Conservation (phyloP, 2,888 invertebrate species). For the Bellardia bayeri region DNA sequence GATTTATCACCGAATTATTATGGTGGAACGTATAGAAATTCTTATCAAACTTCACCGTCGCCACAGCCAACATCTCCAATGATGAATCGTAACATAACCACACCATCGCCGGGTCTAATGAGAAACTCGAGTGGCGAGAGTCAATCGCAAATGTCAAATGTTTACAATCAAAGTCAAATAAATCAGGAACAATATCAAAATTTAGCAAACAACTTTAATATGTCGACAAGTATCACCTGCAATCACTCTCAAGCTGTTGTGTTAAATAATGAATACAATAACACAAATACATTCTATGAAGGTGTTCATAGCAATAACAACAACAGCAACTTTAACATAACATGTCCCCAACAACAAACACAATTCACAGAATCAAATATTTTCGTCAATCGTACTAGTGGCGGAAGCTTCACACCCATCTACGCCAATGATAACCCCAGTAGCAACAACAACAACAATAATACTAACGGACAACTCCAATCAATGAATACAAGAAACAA, state of each 20-base stretch:
- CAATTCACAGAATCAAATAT: constrained; percentile 47
- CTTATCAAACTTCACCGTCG: constrained; percentile 77
- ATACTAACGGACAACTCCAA: constrained; percentile 40
- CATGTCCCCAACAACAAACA: constrained; percentile 13
- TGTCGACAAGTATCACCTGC: constrained; percentile 64
- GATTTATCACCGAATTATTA: constrained; percentile 77
- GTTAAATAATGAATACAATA: constrained; percentile 59
- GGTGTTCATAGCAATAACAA: constrained; percentile 67
- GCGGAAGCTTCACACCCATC: constrained; percentile 73
- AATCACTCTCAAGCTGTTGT: constrained; percentile 62
- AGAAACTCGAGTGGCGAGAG: constrained; percentile 70
- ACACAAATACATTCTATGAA: constrained; percentile 24
- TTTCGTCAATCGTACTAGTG: constrained; percentile 71
- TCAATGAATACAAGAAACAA: constrained; percentile 49
- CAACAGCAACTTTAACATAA: constrained; percentile 59
- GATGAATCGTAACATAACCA: constrained; percentile 73
- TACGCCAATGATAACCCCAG: constrained; percentile 37
- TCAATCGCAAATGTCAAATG: constrained; percentile 67
- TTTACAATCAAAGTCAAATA: constrained; percentile 63
- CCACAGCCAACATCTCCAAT: constrained; percentile 79
- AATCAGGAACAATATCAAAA: constrained; percentile 50
- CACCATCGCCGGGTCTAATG: constrained; percentile 74
- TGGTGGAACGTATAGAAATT: constrained; percentile 75
- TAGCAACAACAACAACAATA: constrained; percentile 33
- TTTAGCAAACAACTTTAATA: constrained; percentile 59